A percentile compares a stretch with the other conserved stretches of the same genome.
These are phyloP conservation scores for Enteromius radiatus DNA, from an alignment of 2,797 vertebrate genomes.

Conservation along the genomic window DNA sequence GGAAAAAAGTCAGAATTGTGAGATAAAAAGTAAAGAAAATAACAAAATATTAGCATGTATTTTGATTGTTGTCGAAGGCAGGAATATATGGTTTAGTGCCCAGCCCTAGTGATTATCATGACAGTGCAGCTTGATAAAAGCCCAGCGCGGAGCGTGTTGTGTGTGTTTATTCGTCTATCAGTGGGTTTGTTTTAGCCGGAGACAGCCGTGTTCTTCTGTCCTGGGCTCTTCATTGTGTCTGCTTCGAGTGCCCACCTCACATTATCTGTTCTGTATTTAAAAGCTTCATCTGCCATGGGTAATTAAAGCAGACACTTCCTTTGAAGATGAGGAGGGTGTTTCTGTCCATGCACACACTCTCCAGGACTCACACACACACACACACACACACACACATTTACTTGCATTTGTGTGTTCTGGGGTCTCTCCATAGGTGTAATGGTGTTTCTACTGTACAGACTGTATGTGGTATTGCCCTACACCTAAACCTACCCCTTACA, in stretches of 20 bases:
- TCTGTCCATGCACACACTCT: slow-evolving; percentile 39
- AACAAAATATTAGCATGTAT: background rate
- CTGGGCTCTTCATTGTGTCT: slow-evolving; percentile 9
- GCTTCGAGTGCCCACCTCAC: slow-evolving; percentile 67
- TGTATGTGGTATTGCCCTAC: too few species aligned
- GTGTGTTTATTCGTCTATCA: background rate
- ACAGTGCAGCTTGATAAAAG: slow-evolving; percentile 14
- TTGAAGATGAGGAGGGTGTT: slow-evolving; percentile 76
- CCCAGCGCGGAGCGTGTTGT: background rate
- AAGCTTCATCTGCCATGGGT: slow-evolving; percentile 81
- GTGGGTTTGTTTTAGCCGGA: background rate
- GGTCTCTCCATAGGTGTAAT: too few species aligned
- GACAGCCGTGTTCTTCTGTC: background rate
- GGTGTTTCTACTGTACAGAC: too few species aligned
- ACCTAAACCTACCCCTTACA: too few species aligned
- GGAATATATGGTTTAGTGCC: background rate
- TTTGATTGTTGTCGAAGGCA: background rate
- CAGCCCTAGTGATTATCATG: slow-evolving; percentile 13
- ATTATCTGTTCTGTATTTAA: slow-evolving; percentile 80
- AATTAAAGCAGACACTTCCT: slow-evolving; percentile 81
- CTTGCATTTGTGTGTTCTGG: too few species aligned
- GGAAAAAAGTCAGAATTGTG: background rate
- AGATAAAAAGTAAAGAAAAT: too few species aligned
- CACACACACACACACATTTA: slow-evolving; percentile 8
- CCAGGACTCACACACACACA: background rate